Percentiles rank a stretch among this genome's conserved stretches.
These are phyloP conservation scores for Onychomys arenicola DNA, from an alignment of 2,797 vertebrate genomes.

Conservation along the genomic window DNA sequence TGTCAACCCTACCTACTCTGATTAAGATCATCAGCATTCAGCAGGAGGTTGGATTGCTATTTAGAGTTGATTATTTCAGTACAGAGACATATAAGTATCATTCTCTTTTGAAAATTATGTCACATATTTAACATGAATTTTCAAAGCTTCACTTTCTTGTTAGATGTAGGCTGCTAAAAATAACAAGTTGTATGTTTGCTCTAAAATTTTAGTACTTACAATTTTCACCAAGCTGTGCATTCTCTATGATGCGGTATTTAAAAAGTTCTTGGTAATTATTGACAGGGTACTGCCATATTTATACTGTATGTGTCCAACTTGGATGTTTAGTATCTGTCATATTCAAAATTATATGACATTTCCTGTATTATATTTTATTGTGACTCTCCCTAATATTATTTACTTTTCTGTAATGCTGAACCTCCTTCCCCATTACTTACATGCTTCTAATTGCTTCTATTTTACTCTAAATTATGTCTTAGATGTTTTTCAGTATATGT, in stretches of 20 bases:
- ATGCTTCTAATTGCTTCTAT: background rate
- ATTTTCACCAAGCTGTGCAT: background rate
- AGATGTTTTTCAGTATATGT: background rate
- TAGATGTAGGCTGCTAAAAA: constrained; percentile 15
- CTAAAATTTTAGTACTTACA: background rate
- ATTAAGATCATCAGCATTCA: constrained; percentile 72
- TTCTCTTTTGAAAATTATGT: constrained; percentile 49
- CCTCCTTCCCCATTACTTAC: background rate
- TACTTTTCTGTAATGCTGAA: background rate
- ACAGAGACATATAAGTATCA: background rate
- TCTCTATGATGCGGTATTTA: background rate
- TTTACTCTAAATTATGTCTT: background rate
- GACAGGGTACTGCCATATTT: background rate
- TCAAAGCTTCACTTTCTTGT: constrained; percentile 43
- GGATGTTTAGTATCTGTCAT: background rate
- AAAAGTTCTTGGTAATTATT: constrained; percentile 35
- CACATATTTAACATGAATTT: constrained; percentile 11
- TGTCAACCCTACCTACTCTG: constrained; percentile 54
- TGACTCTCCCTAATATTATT: background rate
- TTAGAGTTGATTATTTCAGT: constrained; percentile 12
- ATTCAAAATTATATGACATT: background rate
- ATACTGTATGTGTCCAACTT: background rate
- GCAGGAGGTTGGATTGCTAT: constrained; percentile 42
- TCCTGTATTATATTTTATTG: background rate
- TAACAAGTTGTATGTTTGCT: constrained; percentile 2